Evolutionary conservation across 2,888 invertebrate genomes (phyloP), one percentile per base, ranked within the genome.

Genomic region (Drosophila sordidapex): DNA sequence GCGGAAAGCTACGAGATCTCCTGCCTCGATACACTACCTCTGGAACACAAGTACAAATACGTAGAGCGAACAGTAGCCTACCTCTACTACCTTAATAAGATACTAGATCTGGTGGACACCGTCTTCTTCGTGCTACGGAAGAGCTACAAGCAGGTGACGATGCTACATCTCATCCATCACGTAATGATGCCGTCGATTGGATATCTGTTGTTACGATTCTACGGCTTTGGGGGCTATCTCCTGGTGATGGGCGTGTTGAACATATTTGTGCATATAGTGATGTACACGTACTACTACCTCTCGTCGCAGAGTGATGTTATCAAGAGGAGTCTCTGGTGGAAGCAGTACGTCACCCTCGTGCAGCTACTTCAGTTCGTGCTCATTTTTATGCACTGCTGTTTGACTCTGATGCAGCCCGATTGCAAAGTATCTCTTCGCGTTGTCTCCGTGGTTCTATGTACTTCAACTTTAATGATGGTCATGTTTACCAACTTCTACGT

Each of bases 81-180:
- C 4, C 5, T 27, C 4, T 48, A 43, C 21, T 43, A 43, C 5
- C 43, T 43, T 11, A 43, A 43, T 15, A 43, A 87, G 52, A 11
- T 83, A 2, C 5, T 81, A 0, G 87, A 87, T 57, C 56, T 82
- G 13, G 1, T 74, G 49, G 82, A 87, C 49, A 82, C 87, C 0
- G 10, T 82, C 2, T 82, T 87, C 36, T 70, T 82, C 18, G 87
- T 83, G 10, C 71, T 82, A 7, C 81, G 82, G 5, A 82, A 87
- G 52, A 87, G 74, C 48, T 46, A 81, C 27, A 62, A 78, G 7
- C 82, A 82, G 31, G 70, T 82, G 33, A 62, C 82, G n/a, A 36
- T 52, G 4, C 66, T 87, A 21, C 82, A 82, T 64, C 62, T 82
- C 4, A 67, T 84, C n/a, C 82, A 82, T 49, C 82, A 82, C 25